phyloP scores from a whole-genome alignment of 2,888 invertebrate species.

The Zygothrica quintamaculata region DNA sequence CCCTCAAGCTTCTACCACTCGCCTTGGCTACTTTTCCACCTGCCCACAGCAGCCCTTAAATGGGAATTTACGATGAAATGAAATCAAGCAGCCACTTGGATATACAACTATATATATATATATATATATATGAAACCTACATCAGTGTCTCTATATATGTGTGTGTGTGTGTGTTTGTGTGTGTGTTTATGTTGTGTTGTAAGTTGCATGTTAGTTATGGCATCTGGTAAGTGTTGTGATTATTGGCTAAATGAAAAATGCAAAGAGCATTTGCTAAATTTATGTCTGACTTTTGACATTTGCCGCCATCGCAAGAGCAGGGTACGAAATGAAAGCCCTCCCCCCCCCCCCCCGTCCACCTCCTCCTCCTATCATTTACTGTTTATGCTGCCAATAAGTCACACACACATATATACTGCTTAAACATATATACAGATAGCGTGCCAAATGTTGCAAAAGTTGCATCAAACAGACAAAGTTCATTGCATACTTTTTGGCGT shows the following conservation, averaged over 20 bases:
- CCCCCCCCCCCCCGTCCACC: no score
- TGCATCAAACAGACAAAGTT: neutral
- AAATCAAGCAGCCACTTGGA: constrained; percentile 42
- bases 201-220: constrained; percentile 62
- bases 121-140: constrained; percentile 13
- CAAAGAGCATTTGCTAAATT: constrained; percentile 52
- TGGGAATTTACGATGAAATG: constrained; percentile 63
- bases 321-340: no score
- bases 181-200: constrained; percentile 23
- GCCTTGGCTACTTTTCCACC: neutral
- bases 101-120: neutral
- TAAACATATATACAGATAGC: neutral
- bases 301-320: neutral
- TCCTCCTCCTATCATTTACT: no score
- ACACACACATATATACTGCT: constrained; percentile 6
- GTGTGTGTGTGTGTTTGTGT: constrained; percentile 9
- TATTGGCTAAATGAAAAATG: constrained; percentile 73
- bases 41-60: constrained; percentile 47
- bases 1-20: no score
- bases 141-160: constrained; percentile 1
- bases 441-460: no score
- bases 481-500: constrained; percentile 20
- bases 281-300: constrained; percentile 28
- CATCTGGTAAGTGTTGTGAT: constrained; percentile 68
- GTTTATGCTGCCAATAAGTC: no score